Evolutionary conservation across 2,888 invertebrate genomes (phyloP).

Genomic region (Crossocerus cetratus): DNA sequence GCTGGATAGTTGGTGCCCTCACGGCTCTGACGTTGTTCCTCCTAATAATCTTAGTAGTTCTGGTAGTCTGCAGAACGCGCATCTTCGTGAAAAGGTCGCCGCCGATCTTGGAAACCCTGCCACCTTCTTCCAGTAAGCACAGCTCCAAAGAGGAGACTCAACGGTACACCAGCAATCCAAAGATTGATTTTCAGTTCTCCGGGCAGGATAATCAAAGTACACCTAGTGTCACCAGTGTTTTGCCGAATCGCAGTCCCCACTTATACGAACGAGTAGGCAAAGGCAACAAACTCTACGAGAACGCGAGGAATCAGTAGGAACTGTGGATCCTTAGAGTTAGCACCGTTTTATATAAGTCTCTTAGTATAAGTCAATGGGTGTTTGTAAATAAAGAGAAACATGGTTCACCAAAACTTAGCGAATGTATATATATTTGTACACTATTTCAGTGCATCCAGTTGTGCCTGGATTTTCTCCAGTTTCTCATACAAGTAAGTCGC

Average conservation of each 20-base stretch:
- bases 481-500: slow-evolving; percentile 65
- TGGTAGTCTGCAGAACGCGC: slow-evolving; percentile 70
- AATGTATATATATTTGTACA: slow-evolving; percentile 42
- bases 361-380: not conserved
- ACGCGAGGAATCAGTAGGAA: slow-evolving; percentile 32
- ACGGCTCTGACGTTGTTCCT: slow-evolving; percentile 70
- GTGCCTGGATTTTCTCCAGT: slow-evolving; percentile 70
- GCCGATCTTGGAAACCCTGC: slow-evolving; percentile 63
- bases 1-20: slow-evolving; percentile 73
- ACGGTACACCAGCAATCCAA: slow-evolving; percentile 56
- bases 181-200: slow-evolving; percentile 56
- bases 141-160: slow-evolving; percentile 7
- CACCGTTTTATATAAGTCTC: not conserved
- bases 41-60: slow-evolving; percentile 68
- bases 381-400: slow-evolving; percentile 23
- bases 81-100: slow-evolving; percentile 62
- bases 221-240: slow-evolving; percentile 44
- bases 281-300: slow-evolving; percentile 51
- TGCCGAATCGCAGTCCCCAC: slow-evolving; percentile 65
- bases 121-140: slow-evolving; percentile 43
- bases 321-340: not conserved
- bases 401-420: slow-evolving; percentile 20
- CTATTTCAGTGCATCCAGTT: slow-evolving; percentile 70
- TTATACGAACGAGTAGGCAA: slow-evolving; percentile 57
- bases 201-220: slow-evolving; percentile 41